Base-by-base conservation (phyloP, 2,797 vertebrate species). In the Scomberomorus guttatus region DNA sequence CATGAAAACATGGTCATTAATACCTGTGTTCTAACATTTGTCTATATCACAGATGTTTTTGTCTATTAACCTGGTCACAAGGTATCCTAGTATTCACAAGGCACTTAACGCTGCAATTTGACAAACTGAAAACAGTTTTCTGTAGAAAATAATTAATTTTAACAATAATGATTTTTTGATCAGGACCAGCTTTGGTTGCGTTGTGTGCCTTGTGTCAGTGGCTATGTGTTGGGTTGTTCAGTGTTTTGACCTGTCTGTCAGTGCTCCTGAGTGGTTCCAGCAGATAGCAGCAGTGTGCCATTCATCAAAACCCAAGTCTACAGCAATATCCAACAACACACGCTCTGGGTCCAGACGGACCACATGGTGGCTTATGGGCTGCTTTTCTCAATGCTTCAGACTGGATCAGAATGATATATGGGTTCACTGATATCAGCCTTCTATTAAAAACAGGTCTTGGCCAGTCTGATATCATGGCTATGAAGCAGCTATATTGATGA, bases 41-140 rank as follows among this genome's bases (percentile, higher is more conserved):
- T 79, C 14, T 0, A 15, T 34, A 25, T 46, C 48, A 24, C 34
- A 37, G 32, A 20, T 74, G 2, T 50, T 46, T 79, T 69, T 77
- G 80, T 88, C 66, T 55, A 85, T 83, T 93, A 91, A 93, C 79
- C 75, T 55, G 46, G 42, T 74, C 67, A 62, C 24, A 54, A 58
- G 27, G 48, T 7, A 1, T 75, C 6, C 12, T 2, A 15, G 9
- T 57, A 11, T 73, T 77, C 12, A n/a, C 58, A 63, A 81, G 58
- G 15, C 46, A 75, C 79, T 29, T 18, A 58, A 73, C 3, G 32
- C 68, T 54, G 25, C 55, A 55, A n/a, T 67, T 44, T 61, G 13
- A 63, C 24, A 4, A 56, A 78, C 73, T n/a, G 11, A 56, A 42
- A 74, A 63, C 7, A 44, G 8, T 14, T 62, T 58, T 34, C 1